Base-by-base conservation (phyloP, 2,113 vertebrate genomes). In the Notothenia rossii region DNA sequence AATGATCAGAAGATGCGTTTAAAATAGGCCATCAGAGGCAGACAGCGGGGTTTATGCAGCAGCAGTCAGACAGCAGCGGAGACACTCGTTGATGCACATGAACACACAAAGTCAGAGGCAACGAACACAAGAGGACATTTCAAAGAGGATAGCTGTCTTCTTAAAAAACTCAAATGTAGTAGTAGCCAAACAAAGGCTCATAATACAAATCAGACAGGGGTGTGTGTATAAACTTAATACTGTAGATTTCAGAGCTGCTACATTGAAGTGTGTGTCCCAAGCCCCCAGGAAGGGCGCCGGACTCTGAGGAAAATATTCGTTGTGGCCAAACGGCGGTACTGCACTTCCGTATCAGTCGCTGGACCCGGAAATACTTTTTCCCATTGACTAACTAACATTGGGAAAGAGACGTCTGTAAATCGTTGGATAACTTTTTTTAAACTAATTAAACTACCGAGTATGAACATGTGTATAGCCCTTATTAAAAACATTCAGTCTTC, bases 31-130 rank as follows among this genome's bases (percentile, higher is more conserved):
- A 60, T 40, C 29, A 0, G 29, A 29, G 29, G 29, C 29, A 29
- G 29, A 29, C 29, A 29, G 29, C 29, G 0, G 29, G 29, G 3
- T 73, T 48, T 61, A 69, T 63, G 50, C 14, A 11, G 60, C 46
- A 81, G 72, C 70, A 76, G 48, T 45, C 60, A 67, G 70, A 62
- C 63, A 33, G 78, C 72, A 74, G 64, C 1, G 18, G 68, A 83
- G 69, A 79, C 55, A 12, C 64, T 81, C 7, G 14, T 75, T 70
- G 72, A 79, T 69, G 72, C 22, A 62, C 20, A 66, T 25, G 10
- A 40, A 61, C 17, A 40, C 11, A 4, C 50, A 63, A n/a, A 11
- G 20, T 15, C 43, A 62, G 56, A 50, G 73, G 40, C 50, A 29
- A 55, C 22, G 18, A n/a, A 55, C 17, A 40, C 25, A 51, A 2